These are phyloP conservation scores for Meles meles DNA, from an alignment of 2,113 vertebrate species.

Conservation along the genomic window DNA sequence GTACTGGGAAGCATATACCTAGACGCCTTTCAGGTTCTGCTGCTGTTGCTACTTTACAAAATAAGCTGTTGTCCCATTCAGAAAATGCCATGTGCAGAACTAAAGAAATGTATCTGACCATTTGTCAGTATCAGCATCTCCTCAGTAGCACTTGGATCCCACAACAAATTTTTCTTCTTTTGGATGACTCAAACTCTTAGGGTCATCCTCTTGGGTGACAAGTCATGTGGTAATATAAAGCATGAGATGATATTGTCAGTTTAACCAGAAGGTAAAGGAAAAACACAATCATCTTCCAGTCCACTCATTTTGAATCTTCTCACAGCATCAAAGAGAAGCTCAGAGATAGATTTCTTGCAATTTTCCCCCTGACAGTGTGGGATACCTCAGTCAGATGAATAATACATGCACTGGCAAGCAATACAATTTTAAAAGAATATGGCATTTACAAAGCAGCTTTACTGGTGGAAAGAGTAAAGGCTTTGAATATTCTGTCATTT, in stretches of 20 bases:
- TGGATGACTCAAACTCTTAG: conserved; percentile 7
- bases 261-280: conserved; percentile 62
- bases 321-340: conserved; percentile 40
- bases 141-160: background rate
- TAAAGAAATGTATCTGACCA: background rate
- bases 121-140: conserved; percentile 2
- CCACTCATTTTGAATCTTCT: conserved; percentile 70
- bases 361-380: conserved; percentile 41
- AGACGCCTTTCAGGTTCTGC: background rate
- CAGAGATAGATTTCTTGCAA: conserved; percentile 34
- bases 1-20: background rate
- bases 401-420: conserved; percentile 47
- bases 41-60: background rate
- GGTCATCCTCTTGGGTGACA: background rate
- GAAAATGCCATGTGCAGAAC: background rate
- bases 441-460: conserved; percentile 72
- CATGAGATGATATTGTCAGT: conserved; percentile 46
- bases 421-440: conserved; percentile 62
- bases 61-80: background rate
- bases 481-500: conserved; percentile 59
- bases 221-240: conserved; percentile 45
- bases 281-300: conserved; percentile 60
- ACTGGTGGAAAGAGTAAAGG: conserved; percentile 39
- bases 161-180: conserved; percentile 23
- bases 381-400: conserved; percentile 63